These are phyloP conservation scores for Phalacrocorax carbo DNA, from an alignment of 2,113 vertebrate genomes.

Conservation along the genomic window DNA sequence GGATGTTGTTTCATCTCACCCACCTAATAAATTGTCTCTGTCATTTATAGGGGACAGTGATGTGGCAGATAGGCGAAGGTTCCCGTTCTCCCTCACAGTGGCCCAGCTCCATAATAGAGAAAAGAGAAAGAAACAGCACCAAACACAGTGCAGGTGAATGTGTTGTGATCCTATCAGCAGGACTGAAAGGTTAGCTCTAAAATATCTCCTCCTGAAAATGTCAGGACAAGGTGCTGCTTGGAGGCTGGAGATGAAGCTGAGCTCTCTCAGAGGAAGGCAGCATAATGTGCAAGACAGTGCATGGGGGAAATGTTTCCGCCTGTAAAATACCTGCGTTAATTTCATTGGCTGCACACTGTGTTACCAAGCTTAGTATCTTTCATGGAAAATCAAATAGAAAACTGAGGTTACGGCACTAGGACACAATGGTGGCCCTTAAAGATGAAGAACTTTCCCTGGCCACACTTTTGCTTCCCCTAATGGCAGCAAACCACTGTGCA, in stretches of 20 bases:
- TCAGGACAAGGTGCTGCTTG: neutral
- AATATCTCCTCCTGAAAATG: neutral
- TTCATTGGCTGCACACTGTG: neutral
- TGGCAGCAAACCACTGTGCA: neutral
- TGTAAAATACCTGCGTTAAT: neutral
- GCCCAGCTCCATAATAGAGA: neutral
- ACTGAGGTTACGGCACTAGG: neutral
- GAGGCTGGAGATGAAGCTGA: neutral
- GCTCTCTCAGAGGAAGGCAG: neutral
- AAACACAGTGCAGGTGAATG: rapidly evolving
- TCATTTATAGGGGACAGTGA: neutral
- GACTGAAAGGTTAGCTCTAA: neutral
- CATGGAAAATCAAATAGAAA: neutral
- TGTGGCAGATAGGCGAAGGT: neutral
- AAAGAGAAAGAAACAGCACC: neutral
- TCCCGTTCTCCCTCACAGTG: neutral
- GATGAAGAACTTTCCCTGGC: neutral
- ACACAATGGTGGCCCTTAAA: neutral
- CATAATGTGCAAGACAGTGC: neutral
- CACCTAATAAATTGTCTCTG: neutral
- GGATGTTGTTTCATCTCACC: neutral
- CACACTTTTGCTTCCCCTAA: neutral
- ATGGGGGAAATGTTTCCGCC: neutral
- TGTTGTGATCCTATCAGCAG: neutral
- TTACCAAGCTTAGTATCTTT: neutral